These are phyloP conservation scores for Cherax destructor DNA, from an alignment of 1,140 invertebrate species.

Conservation along the genomic window DNA sequence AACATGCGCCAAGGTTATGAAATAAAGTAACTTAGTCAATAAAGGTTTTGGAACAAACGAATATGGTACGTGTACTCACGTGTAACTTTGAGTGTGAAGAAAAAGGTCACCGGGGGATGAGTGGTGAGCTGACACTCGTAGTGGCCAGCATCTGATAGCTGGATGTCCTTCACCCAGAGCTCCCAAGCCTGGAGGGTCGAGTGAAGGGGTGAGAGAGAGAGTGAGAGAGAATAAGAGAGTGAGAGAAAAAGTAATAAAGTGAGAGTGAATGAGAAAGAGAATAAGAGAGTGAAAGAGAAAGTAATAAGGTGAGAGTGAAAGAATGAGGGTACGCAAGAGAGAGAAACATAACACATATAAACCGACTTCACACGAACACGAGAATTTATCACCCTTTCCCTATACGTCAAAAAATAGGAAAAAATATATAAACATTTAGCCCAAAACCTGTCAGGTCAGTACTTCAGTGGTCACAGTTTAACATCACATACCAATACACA, in stretches of 20 bases:
- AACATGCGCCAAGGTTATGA: no score
- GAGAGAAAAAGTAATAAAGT: background rate
- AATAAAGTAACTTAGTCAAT: no score
- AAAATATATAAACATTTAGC: no score
- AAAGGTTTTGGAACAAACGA: background rate
- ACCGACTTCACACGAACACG: no score
- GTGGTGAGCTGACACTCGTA: slow-evolving; percentile 70
- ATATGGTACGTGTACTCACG: slow-evolving; percentile 41
- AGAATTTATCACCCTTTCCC: no score
- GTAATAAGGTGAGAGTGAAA: background rate
- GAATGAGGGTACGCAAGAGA: background rate
- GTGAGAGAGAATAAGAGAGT: background rate
- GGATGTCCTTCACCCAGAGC: slow-evolving; percentile 90
- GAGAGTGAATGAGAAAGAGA: background rate
- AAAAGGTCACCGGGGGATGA: slow-evolving; percentile 60
- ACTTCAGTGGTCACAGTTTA: no score
- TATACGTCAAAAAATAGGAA: no score
- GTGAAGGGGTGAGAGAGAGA: no score
- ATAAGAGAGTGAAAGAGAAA: background rate
- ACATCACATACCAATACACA: no score
- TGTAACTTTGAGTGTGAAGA: slow-evolving; percentile 57
- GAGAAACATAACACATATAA: background rate
- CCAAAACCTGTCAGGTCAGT: no score
- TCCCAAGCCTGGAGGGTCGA: slow-evolving; percentile 83
- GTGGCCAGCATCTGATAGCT: slow-evolving; percentile 81